These are phyloP conservation scores for Macropus fuliginosus DNA, from an alignment of 2,797 vertebrate species.

Conservation along the genomic window DNA sequence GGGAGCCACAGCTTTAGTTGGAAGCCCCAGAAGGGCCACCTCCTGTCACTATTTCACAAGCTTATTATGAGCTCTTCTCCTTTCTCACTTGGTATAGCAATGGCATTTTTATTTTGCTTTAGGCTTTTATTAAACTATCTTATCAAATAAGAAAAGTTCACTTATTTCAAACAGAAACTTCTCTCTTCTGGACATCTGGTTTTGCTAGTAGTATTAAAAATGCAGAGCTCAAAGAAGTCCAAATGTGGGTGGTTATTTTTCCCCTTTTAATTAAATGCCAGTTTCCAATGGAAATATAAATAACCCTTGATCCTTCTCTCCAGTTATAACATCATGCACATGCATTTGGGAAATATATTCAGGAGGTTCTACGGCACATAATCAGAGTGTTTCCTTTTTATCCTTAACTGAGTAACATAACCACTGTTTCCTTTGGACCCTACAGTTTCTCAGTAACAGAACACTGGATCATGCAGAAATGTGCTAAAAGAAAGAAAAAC, in stretches of 20 bases:
- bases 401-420: background rate
- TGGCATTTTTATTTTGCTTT: background rate
- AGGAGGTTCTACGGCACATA: background rate
- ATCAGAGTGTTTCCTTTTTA: background rate
- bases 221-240: background rate
- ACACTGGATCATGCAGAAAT: background rate
- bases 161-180: background rate
- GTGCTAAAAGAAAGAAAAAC: background rate
- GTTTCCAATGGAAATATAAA: background rate
- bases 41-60: background rate
- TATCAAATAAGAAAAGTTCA: background rate
- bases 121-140: background rate
- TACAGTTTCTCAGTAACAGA: background rate
- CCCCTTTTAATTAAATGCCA: background rate
- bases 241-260: background rate
- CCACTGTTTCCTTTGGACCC: background rate
- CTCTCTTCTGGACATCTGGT: background rate
- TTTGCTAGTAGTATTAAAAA: background rate
- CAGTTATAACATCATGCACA: background rate
- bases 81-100: accelerated
- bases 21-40: background rate
- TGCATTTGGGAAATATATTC: background rate
- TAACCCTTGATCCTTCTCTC: background rate
- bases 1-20: background rate
- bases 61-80: accelerated